Base-by-base conservation (phyloP, 2,888 invertebrate species). In the Yponomeuta cagnagella region DNA sequence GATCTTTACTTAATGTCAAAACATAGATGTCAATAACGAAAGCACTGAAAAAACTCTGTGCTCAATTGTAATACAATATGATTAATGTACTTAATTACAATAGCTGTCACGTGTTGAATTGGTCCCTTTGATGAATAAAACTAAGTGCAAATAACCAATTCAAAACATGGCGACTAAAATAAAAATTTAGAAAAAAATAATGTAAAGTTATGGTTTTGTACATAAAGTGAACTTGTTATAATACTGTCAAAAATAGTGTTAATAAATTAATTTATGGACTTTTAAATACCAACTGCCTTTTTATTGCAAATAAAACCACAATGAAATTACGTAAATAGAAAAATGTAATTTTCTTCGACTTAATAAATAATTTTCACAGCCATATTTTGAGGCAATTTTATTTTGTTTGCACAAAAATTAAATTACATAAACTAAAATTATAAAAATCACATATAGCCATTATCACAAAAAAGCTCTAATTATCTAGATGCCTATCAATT, bases 241-340 rank as follows among this genome's bases (percentile, higher is more conserved):
- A 87, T 88, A 88, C 88, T 89, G 87, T 88, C 87, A 82, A 81
- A 83, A 81, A 89, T 90, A 90, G 91, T 86, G 85, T 88, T 90
- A 90, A 88, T 90, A 88, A 90, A 90, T 86, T 89, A 91, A 90
- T 88, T 89, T 90, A 91, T 90, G 88, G 86, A 89, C 88, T 91
- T 91, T 90, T 88, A 77, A 75, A 52, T 10, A 58, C 33, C 43
- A 75, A 75, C 80, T 77, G 78, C 76, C 78, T 72, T 73, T 73
- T 9, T 15, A 58, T 71, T 65, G 69, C n/a, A 64, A 23, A 64
- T 64, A 23, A 64, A 64, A 64, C 64, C 30, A 30, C 64, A 64
- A 10, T 31, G 4, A 6, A 15, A 63, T 15, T 63, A 15, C n/a
- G 63, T 23, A 63, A 63, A 15, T 63, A n/a, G 63, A 63, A 63